These are phyloP conservation scores for Bombus haemorrhoidalis DNA, from an alignment of 1,140 invertebrate species.

Conservation along the genomic window DNA sequence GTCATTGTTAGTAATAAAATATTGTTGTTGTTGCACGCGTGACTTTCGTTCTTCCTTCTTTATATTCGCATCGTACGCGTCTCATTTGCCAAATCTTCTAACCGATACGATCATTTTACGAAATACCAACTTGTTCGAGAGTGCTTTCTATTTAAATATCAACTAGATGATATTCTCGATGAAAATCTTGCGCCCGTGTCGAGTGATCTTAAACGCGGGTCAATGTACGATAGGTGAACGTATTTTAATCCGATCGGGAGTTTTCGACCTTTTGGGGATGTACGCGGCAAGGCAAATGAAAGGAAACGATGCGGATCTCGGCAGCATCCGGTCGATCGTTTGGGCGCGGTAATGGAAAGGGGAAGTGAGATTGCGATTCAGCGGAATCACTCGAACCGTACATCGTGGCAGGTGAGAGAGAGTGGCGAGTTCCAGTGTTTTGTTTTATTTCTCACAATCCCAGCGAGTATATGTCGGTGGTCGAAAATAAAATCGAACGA, in stretches of 20 bases:
- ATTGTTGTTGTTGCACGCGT: constrained; percentile 29
- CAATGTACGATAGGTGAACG: background rate
- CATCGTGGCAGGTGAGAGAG: constrained; percentile 53
- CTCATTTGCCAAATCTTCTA: background rate
- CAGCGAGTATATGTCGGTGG: constrained; percentile 28
- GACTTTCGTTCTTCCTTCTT: constrained; percentile 28
- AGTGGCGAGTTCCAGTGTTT: constrained; percentile 32
- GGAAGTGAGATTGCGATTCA: constrained; percentile 49
- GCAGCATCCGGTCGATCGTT: constrained; percentile 49
- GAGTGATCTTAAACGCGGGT: background rate
- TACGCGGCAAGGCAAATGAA: constrained; percentile 2
- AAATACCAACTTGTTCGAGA: background rate
- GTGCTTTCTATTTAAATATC: background rate
- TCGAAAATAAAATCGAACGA: constrained; percentile 69
- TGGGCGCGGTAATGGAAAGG: constrained; percentile 56
- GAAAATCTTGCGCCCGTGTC: background rate
- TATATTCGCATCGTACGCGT: background rate
- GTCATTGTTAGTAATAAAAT: constrained; percentile 53
- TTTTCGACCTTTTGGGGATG: background rate
- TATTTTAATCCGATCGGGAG: background rate
- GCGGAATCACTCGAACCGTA: constrained; percentile 12
- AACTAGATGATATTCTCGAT: background rate
- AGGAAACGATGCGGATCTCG: constrained; percentile 55
- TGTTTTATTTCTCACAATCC: constrained; percentile 66
- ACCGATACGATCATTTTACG: background rate